Base-by-base conservation (phyloP, 2,797 vertebrate genomes). In the Thalassophryne amazonica region DNA sequence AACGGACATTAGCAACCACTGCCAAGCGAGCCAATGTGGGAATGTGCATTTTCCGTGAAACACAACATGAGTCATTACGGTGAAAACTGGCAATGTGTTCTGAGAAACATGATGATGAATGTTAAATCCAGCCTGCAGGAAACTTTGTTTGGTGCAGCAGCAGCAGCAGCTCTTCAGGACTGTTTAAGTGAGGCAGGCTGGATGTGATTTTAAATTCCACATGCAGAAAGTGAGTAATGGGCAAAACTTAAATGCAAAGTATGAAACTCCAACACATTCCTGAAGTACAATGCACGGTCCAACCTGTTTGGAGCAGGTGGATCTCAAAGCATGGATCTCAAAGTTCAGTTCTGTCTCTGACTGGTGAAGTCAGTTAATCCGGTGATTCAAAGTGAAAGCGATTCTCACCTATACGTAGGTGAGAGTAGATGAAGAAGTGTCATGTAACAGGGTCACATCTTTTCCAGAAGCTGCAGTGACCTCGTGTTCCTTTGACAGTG, bases 361-460 rank as follows among this genome's bases (percentile, higher is more conserved):
- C 66, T 57, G n/a, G 51, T n/a, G 33, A 31, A 21, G 11, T 31
- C 39, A 29, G 46, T 13, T 46, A 46, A 63, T 14, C 2, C 39
- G 58, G 59, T 18, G 54, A 41, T 34, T 38, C 23, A 3, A n/a
- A 5, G 47, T 19, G 33, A n/a, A n/a, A n/a, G n/a, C n/a, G n/a
- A n/a, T n/a, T n/a, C n/a, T n/a, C n/a, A n/a, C n/a, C n/a, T n/a
- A n/a, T n/a, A n/a, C 28, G 54, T 6, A 37, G 46, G 67, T 69
- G 73, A 71, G 59, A 83, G 83, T 22, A 35, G 73, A 47, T 32
- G 53, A 30, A 48, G 76, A 65, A 15, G 20, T 21, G 66, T n/a
- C 53, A 53, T 47, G 52, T 73, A 66, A 75, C 57, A 11, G 43
- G 60, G 69, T 73, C 61, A 65, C 32, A 5, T 59, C 41, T 11